Evolutionary conservation across 2,797 vertebrate genomes (phyloP).

Genomic region (Antrozous pallidus): DNA sequence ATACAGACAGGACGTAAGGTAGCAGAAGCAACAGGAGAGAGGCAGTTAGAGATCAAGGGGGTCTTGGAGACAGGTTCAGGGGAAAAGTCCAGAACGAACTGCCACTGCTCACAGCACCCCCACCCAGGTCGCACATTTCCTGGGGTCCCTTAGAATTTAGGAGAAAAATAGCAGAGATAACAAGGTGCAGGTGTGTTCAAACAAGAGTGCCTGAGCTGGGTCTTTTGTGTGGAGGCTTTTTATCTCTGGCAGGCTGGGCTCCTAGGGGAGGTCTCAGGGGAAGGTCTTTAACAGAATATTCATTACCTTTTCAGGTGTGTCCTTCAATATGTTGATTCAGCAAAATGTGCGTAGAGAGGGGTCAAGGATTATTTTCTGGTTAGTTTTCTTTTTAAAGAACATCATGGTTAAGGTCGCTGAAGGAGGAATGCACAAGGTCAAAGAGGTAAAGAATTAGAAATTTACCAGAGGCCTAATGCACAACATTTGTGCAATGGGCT

Average conservation of each 20-base stretch:
- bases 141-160: not conserved
- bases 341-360: not conserved
- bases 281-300: not conserved
- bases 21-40: not conserved
- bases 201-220: not conserved
- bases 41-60: not conserved
- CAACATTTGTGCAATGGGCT: no score
- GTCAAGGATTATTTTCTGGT: not conserved
- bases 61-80: not conserved
- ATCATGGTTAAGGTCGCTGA: not conserved
- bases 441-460: no score
- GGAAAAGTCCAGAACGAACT: not conserved
- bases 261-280: not conserved
- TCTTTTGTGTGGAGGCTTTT: not conserved
- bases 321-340: not conserved
- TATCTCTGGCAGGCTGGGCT: not conserved
- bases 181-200: rapidly evolving
- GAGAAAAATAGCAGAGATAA: not conserved
- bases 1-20: not conserved
- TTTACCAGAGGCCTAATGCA: no score
- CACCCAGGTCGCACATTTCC: not conserved
- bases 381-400: not conserved
- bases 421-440: no score
- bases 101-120: not conserved
- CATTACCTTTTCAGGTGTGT: not conserved